Base-by-base conservation (phyloP, 2,113 vertebrate genomes). In the Entelurus aequoreus region DNA sequence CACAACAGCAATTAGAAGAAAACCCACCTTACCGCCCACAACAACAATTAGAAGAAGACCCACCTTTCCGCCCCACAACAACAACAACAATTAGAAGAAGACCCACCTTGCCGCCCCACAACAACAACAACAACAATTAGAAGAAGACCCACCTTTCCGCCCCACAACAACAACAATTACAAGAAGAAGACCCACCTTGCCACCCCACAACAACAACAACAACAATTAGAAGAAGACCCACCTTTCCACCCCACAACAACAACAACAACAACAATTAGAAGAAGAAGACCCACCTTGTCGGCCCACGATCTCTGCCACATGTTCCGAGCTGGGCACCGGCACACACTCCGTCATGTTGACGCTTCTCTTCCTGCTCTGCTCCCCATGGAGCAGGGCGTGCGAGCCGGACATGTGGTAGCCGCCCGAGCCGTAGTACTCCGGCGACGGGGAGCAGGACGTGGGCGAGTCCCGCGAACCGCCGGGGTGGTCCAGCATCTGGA, bases 341-440 rank as follows among this genome's bases (percentile, higher is more conserved):
- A 94, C 93, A 54, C 93, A 93, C 54, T 94, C 92, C 1, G 93
- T 94, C 92, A 93, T 94, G 87, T 94, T 95, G 76, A 92, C 90
- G 66, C 93, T 92, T 79, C 92, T 92, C 72, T 91, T 93, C 69
- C 93, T 91, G 90, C 83, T 86, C 84, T 89, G 90, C 76, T 94
- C 94, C 40, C 89, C 90, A 75, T 87, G 87, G 46, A 94, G 84
- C 66, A 93, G 87, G 75, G 88, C 51, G 70, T 91, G 90, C 19
- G 91, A 87, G 51, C 79, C 82, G 63, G 84, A 75, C 87, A 91
- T 87, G 88, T 90, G 90, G 85, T 91, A 93, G 40, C 90, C 90
- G 37, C 86, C 84, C 9, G 90, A 81, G 9, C 92, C 88, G 75
- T 94, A 94, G 83, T 93, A 92, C 74, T 94, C 92, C 47, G 92